Base-by-base conservation (phyloP, 2,113 vertebrate species). In the Ceyx cyanopectus region DNA sequence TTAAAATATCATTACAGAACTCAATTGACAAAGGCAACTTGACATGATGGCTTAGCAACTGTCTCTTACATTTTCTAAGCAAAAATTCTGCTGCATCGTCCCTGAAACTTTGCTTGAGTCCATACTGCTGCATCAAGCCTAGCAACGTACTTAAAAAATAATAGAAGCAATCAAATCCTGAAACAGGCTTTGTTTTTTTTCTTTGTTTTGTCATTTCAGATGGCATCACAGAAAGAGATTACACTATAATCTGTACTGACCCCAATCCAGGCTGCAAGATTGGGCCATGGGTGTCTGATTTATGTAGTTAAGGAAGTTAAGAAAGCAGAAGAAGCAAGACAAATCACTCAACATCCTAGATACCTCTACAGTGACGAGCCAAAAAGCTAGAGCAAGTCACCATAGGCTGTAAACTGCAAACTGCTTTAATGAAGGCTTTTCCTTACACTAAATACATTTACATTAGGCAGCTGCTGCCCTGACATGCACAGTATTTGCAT, bases 1-100 rank as follows among this genome's bases (percentile, higher is more conserved):
- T 95, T 78, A 94, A 96, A 96, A 92, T 90, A 81, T 90, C 93
- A 92, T 97, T 95, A 94, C 60, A 67, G 87, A 94, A 41, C 70
- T 40, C 86, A 86, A 18, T 1, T 92, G 83, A 92, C 88, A 87
- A 81, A 94, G 66, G 90, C 91, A 88, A 92, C 45, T 16, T 84
- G 91, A 93, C 87, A 89, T 37, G 76, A 81, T 90, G 78, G 9
- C 58, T 93, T 74, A 89, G 60, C 57, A 87, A 73, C 63, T 54
- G 46, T 40, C 85, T 88, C 78, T 90, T 82, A 53, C 73, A 50
- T 92, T 81, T 90, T 76, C 57, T 24, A 37, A 89, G 69, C 9
- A 85, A 81, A 80, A 92, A 83, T 70, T 85, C 34, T 43, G 3
- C 34, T 92, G 84, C 43, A 40, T 24, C 69, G 54, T 89, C 89